These are phyloP conservation scores for Sander lucioperca DNA, from an alignment of 2,113 vertebrate species.

Conservation along the genomic window DNA sequence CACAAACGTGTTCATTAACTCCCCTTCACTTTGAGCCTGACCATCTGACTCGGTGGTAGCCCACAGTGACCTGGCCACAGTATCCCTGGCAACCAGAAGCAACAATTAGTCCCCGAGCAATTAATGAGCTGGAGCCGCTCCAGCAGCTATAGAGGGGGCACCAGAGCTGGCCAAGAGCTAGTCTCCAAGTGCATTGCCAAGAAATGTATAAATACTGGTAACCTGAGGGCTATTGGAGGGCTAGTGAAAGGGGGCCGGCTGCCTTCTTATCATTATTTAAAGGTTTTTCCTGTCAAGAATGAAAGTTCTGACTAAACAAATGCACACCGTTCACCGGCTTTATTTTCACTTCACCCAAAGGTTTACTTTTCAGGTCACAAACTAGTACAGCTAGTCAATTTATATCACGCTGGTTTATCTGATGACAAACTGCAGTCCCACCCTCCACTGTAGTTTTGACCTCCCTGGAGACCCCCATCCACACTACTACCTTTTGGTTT, in stretches of 20 bases:
- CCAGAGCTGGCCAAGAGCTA: conserved; percentile 6
- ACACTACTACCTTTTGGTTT: too few relatives aligned
- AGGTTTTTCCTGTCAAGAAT: background rate
- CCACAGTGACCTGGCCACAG: conserved; percentile 51
- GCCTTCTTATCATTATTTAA: background rate
- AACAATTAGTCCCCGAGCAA: conserved; percentile 51
- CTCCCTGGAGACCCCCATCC: background rate
- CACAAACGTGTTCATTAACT: background rate
- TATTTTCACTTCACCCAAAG: background rate
- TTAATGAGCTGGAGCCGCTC: conserved; percentile 62
- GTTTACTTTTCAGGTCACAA: background rate
- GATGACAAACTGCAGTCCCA: background rate
- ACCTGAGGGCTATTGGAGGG: background rate
- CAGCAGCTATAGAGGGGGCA: conserved; percentile 35
- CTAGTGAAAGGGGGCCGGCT: background rate
- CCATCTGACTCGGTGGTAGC: conserved; percentile 41
- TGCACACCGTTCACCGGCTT: background rate
- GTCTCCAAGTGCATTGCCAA: conserved; percentile 1
- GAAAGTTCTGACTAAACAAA: background rate
- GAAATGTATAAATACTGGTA: conserved; percentile 15
- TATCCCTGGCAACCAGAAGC: conserved; percentile 42
- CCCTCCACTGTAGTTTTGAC: background rate
- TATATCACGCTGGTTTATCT: too few relatives aligned
- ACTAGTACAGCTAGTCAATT: background rate
- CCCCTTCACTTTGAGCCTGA: conserved; percentile 28